Percentiles rank a stretch among this genome's conserved stretches.
Conservation (phyloP, 2,113 vertebrate species). For the Lates calcarifer region DNA sequence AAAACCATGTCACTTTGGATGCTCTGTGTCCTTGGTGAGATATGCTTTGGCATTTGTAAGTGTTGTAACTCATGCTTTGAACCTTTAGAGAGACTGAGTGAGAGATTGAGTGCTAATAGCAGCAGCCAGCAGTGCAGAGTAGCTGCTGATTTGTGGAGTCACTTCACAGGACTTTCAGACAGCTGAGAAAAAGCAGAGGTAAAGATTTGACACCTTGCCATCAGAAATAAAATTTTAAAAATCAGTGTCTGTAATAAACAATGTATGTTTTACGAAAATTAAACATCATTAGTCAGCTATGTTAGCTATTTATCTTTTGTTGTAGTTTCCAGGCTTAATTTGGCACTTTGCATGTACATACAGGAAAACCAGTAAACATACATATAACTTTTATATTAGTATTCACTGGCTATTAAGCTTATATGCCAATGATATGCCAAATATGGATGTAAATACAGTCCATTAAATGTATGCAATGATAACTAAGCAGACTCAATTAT, state of each 20-base stretch:
- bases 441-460: no score
- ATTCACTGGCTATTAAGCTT: no score
- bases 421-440: no score
- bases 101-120: constrained; percentile 46
- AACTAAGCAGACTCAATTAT: no score
- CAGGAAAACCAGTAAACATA: no score
- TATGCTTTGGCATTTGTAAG: constrained; percentile 63
- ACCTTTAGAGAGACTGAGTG: constrained; percentile 41
- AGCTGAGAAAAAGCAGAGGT: constrained; percentile 49
- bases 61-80: constrained; percentile 50
- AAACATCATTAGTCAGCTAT: no score
- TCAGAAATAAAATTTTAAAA: constrained; percentile 28
- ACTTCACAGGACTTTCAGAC: constrained; percentile 44
- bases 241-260: not conserved
- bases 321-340: no score
- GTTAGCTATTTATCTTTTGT: no score
- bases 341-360: no score
- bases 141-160: constrained; percentile 50
- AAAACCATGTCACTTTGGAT: constrained; percentile 40
- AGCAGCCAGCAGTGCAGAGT: constrained; percentile 40
- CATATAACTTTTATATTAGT: no score
- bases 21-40: constrained; percentile 35
- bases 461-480: no score
- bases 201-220: not conserved
- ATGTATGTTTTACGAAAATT: no score